A percentile compares a stretch with the other conserved stretches of the same genome.
These are phyloP conservation scores for Drosophila lacteicornis DNA, from an alignment of 1,140 invertebrate species.

Conservation along the genomic window DNA sequence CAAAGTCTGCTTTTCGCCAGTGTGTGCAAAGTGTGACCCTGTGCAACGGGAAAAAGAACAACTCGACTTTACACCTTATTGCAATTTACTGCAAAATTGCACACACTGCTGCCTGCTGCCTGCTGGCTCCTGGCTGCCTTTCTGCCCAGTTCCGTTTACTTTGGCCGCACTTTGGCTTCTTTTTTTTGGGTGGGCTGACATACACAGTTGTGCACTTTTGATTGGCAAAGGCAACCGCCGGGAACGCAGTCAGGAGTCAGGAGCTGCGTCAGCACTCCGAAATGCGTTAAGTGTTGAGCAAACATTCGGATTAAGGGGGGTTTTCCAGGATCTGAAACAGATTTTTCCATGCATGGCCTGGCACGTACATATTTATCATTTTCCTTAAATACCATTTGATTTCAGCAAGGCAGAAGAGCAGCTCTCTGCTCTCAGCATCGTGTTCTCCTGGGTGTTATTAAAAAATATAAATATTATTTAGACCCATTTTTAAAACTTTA, in stretches of 20 bases:
- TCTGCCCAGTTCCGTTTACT: slow-evolving; percentile 33
- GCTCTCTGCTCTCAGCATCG: too few relatives aligned
- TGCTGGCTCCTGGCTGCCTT: slow-evolving; percentile 11
- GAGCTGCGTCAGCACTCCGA: slow-evolving; percentile 37
- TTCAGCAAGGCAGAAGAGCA: background rate
- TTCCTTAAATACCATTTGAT: background rate
- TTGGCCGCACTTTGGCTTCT: slow-evolving; percentile 28
- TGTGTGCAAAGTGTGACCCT: slow-evolving; percentile 33
- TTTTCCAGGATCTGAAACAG: background rate
- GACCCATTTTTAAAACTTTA: too few relatives aligned
- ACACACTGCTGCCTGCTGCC: slow-evolving; percentile 46
- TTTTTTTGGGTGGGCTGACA: slow-evolving; percentile 25
- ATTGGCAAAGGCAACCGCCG: slow-evolving; percentile 49
- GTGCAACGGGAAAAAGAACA: slow-evolving; percentile 36
- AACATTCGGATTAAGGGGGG: slow-evolving; percentile 37
- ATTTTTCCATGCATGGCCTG: background rate
- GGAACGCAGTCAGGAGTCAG: slow-evolving; percentile 15
- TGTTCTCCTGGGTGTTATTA: too few relatives aligned
- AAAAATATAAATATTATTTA: too few relatives aligned
- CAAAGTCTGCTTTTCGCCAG: slow-evolving; percentile 18
- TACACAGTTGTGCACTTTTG: slow-evolving; percentile 58
- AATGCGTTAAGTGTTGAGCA: slow-evolving; percentile 47
- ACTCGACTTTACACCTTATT: slow-evolving; percentile 79
- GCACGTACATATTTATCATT: background rate
- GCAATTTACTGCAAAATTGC: slow-evolving; percentile 79